Conservation (phyloP, 30 jellyfish, hydroid and myxozoan species). For the Cassiopea xamachana region DNA sequence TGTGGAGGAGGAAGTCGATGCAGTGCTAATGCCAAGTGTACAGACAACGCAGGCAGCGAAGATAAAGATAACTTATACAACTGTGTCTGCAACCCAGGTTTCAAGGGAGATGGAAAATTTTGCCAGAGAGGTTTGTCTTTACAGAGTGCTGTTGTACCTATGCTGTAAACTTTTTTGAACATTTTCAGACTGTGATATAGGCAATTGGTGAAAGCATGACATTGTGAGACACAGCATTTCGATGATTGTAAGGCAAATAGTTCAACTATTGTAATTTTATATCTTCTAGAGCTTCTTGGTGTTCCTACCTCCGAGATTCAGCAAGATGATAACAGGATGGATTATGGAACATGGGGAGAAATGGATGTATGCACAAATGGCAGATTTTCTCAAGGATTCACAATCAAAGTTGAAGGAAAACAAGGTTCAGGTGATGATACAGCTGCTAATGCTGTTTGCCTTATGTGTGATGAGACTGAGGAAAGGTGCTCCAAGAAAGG, state of each 20-base stretch:
- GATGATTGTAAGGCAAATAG: no score
- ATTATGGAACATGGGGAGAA: slow-evolving; percentile 50
- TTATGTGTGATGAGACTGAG: neutral
- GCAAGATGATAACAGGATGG: neutral
- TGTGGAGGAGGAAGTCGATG: slow-evolving; percentile 73
- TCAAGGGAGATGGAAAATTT: slow-evolving; percentile 55
- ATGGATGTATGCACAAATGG: slow-evolving; percentile 49
- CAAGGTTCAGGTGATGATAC: slow-evolving; percentile 41
- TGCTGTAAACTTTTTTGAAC: neutral
- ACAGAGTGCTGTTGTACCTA: neutral
- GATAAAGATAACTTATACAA: slow-evolving; percentile 1
- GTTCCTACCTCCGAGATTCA: neutral
- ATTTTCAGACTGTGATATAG: neutral
- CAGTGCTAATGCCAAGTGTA: slow-evolving; percentile 65
- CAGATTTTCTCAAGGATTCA: slow-evolving; percentile 17
- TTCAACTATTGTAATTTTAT: no score
- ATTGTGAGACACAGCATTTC: neutral
- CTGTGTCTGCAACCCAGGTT: slow-evolving; percentile 59
- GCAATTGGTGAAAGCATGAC: neutral
- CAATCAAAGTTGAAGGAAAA: neutral
- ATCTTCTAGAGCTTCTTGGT: slow-evolving; percentile 16
- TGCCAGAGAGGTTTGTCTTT: slow-evolving; percentile 54
- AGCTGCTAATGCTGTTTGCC: slow-evolving; percentile 40
- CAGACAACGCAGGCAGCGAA: slow-evolving; percentile 9
- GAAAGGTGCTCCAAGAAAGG: slow-evolving; percentile 34